Conservation (phyloP, 1,140 invertebrate species). For the Pomacea maculata region DNA sequence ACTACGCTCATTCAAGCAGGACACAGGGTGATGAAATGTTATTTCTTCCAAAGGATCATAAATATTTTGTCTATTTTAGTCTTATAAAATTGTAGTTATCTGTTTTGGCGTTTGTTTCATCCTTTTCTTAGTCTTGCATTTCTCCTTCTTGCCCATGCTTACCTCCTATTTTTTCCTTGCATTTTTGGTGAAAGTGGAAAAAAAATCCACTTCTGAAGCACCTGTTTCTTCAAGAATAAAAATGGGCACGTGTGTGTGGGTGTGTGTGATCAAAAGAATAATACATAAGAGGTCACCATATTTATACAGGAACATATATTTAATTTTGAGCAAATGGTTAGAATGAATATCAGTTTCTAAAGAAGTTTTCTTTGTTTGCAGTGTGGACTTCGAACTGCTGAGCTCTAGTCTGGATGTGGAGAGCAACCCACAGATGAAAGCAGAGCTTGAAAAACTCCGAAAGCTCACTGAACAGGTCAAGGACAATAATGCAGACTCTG, state of each 20-base stretch:
- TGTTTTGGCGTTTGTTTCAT: neutral
- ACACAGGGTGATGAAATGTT: slow-evolving; percentile 49
- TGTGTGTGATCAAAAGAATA: no score
- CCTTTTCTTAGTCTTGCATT: neutral
- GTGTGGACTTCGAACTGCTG: slow-evolving; percentile 52
- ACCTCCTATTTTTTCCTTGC: no score
- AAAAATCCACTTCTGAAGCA: no score
- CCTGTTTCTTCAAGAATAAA: no score
- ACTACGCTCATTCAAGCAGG: slow-evolving; percentile 56
- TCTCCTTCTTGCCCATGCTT: neutral
- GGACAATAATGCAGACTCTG: slow-evolving; percentile 25
- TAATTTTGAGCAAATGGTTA: no score
- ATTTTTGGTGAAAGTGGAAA: no score
- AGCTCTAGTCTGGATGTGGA: slow-evolving; percentile 52
- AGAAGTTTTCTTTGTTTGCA: slow-evolving; percentile 33
- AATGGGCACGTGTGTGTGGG: no score
- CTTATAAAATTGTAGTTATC: neutral
- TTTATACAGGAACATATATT: no score
- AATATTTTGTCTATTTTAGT: neutral
- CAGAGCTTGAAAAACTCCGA: slow-evolving; percentile 60
- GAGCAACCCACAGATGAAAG: slow-evolving; percentile 47
- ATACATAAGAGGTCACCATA: no score
- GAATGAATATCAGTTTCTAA: no score
- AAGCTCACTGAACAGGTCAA: slow-evolving; percentile 56
- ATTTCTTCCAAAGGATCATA: neutral